phyloP scores from a whole-genome alignment of 2,113 vertebrate species.

The Odontesthes bonariensis region DNA sequence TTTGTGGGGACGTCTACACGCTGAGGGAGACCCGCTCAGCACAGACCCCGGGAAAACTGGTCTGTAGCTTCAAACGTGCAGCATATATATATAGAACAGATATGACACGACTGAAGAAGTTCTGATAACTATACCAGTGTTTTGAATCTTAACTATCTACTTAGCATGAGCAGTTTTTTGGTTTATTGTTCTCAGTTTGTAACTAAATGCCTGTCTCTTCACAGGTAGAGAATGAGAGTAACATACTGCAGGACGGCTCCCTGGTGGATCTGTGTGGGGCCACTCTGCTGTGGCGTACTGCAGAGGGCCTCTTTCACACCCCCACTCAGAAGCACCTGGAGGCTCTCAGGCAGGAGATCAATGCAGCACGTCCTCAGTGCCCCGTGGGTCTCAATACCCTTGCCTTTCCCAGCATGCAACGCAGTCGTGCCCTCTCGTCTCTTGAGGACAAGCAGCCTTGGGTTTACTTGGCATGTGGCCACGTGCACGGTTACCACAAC shows the following conservation, averaged over 20 bases:
- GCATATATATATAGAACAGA: background rate
- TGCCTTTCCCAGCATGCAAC: slow-evolving; percentile 96
- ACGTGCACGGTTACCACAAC: slow-evolving; percentile 97
- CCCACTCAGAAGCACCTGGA: slow-evolving; percentile 98
- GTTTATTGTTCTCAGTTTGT: background rate
- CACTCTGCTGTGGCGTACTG: slow-evolving; percentile 95
- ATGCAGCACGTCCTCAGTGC: slow-evolving; percentile 94
- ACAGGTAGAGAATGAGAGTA: slow-evolving; percentile 96
- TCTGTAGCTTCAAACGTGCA: slow-evolving; percentile 76
- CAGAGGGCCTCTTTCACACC: slow-evolving; percentile 93
- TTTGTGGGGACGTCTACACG: slow-evolving; percentile 97
- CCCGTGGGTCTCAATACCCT: slow-evolving; percentile 96
- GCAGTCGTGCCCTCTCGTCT: slow-evolving; percentile 93
- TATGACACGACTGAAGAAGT: no score
- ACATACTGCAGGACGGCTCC: slow-evolving; percentile 94
- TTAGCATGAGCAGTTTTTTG: background rate
- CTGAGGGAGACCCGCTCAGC: slow-evolving; percentile 96
- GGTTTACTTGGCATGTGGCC: slow-evolving; percentile 96
- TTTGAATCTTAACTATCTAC: background rate
- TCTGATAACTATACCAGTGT: no score
- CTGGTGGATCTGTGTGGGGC: slow-evolving; percentile 97
- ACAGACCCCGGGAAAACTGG: slow-evolving; percentile 95
- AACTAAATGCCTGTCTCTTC: slow-evolving; percentile 1
- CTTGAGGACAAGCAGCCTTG: slow-evolving; percentile 98
- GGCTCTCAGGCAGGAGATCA: slow-evolving; percentile 97